These are phyloP conservation scores for Rousettus leschenaultii DNA, from an alignment of 2,113 vertebrate species.

Conservation along the genomic window DNA sequence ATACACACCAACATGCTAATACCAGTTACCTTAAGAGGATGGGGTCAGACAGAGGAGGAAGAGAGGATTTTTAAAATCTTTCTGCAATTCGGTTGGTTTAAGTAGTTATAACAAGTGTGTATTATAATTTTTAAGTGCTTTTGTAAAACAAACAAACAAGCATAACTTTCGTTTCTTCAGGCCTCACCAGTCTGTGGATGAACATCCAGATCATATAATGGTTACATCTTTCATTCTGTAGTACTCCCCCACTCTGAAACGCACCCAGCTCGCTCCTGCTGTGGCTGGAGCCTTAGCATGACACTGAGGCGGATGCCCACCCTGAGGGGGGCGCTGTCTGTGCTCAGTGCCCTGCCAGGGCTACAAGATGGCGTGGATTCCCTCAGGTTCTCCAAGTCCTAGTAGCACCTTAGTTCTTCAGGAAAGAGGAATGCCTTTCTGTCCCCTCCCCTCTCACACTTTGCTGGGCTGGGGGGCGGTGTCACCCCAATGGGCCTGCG, in stretches of 20 bases:
- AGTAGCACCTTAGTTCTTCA: neutral
- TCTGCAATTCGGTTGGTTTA: neutral
- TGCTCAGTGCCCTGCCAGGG: neutral
- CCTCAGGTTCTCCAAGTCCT: neutral
- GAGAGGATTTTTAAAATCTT: neutral
- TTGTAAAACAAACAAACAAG: neutral
- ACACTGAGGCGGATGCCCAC: neutral
- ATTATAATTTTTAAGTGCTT: neutral
- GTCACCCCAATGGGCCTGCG: too few relatives aligned
- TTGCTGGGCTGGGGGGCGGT: neutral
- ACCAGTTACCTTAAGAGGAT: neutral
- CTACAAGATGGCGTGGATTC: neutral
- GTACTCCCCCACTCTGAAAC: neutral
- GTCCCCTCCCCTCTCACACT: neutral
- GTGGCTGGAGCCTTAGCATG: neutral
- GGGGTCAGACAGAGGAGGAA: neutral
- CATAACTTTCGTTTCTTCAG: neutral
- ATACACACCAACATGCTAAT: neutral
- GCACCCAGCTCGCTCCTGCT: too few relatives aligned
- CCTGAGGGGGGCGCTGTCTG: neutral
- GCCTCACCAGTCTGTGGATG: neutral
- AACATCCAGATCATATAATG: neutral
- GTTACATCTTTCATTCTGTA: neutral
- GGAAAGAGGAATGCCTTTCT: neutral
- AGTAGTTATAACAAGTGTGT: neutral